A percentile compares a stretch with the other conserved stretches of the same genome.
Evolutionary conservation across 2,888 invertebrate species (phyloP).

Genomic region (Stegophylla sp.): DNA sequence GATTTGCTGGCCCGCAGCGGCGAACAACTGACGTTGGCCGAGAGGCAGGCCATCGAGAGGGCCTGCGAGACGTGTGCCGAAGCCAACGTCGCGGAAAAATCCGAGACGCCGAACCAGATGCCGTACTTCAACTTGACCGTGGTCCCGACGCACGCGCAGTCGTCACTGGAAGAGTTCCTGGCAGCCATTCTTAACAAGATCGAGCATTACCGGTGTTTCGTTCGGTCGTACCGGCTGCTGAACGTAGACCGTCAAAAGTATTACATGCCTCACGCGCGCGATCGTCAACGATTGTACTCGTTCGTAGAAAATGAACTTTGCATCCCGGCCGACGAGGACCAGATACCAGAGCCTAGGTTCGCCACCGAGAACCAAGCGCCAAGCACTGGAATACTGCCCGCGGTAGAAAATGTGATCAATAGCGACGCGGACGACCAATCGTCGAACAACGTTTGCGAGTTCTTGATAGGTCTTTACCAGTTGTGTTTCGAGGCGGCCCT

Average conservation of each 20-base stretch:
- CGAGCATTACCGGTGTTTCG: not conserved
- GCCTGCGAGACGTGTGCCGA: too few relatives aligned
- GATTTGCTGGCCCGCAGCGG: not conserved
- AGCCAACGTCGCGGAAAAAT: not conserved
- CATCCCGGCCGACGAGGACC: too few relatives aligned
- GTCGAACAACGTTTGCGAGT: not conserved
- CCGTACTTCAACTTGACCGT: not conserved
- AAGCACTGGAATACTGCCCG: too few relatives aligned
- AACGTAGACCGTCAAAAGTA: not conserved
- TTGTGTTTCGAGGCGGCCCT: not conserved
- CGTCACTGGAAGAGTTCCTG: not conserved
- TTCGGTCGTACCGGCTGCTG: not conserved
- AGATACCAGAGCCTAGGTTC: too few relatives aligned
- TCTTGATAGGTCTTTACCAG: not conserved
- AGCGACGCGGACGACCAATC: too few relatives aligned
- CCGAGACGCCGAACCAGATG: not conserved
- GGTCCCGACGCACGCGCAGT: fast-evolving
- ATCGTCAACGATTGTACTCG: not conserved
- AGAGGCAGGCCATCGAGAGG: too few relatives aligned
- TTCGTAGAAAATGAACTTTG: not conserved
- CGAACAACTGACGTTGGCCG: not conserved
- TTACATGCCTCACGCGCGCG: not conserved
- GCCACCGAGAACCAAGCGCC: too few relatives aligned
- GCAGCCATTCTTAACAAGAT: not conserved
- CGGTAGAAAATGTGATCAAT: too few relatives aligned